Evolutionary conservation across 2,888 invertebrate species (phyloP), one percentile per base, ranked within the genome.

Genomic region (Tetheella fluctuosa): DNA sequence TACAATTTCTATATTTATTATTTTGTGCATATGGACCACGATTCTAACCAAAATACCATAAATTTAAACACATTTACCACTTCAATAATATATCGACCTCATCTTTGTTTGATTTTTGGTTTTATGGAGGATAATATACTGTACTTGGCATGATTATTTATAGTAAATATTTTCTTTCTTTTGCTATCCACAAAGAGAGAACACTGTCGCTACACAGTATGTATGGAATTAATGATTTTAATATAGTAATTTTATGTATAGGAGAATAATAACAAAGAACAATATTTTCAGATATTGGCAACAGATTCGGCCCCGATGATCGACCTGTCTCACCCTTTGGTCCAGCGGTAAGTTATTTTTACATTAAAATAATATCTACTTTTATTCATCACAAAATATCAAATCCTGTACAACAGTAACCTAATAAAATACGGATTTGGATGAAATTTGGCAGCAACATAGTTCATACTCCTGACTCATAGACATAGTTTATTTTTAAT

Each of bases 231-330:
- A 7, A 48, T 48, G 20, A 48, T 48, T 17, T n/a, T 17, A 48
- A 48, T 20, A 20, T 48, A 5, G 1, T 48, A 48, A n/a, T 1
- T 48, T 10, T 20, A 20, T 20, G 1, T 15, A 20, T 15, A 48
- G 6, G 5, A 48, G 15, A 48, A 10, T 20, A 48, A 20, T 10
- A 39, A 39, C 10, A 23, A 39, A n/a, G 12, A 57, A 58, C 8
- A 42, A 58, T 54, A 23, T 25, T 81, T 79, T 3, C 79, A 89
- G 88, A 83, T 73, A 76, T 89, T 13, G 63, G 71, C 7, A 71
- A 78, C 6, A 77, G 89, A 61, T 88, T 88, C 58, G 89, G 86
- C 1, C 56, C 68, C 2, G 89, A 88, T 42, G 86, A 86, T 52
- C 78, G 88, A 5, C 86, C 88, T 1, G 69, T 76, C 1, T 89